These are phyloP conservation scores for Acanthosepion pharaonis DNA, from an alignment of 2,888 invertebrate species.

Conservation along the genomic window DNA sequence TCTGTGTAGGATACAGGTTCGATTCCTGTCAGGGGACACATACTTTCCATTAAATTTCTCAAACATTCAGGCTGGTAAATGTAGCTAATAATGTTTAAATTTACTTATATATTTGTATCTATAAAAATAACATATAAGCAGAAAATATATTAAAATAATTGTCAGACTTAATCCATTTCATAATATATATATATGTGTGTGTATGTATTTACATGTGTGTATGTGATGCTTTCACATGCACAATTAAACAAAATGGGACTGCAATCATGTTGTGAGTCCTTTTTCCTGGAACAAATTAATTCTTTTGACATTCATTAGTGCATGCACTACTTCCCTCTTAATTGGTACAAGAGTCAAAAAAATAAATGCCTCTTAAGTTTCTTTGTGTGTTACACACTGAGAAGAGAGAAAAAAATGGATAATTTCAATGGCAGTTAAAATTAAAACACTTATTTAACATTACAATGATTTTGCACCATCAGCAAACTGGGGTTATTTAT, in stretches of 20 bases:
- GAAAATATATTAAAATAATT: no score
- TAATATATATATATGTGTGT: neutral
- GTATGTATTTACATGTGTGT: neutral
- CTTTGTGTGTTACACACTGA: neutral
- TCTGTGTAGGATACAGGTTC: no score
- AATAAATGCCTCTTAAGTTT: neutral
- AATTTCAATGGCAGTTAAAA: conserved; percentile 33
- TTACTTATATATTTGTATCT: no score
- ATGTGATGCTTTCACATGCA: neutral
- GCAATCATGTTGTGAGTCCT: neutral
- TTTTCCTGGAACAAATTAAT: neutral
- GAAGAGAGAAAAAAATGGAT: neutral
- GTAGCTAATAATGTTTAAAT: no score
- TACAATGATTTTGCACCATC: conserved; percentile 14
- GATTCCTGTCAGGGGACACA: no score
- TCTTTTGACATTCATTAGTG: neutral
- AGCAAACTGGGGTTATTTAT: conserved; percentile 8
- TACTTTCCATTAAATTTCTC: no score
- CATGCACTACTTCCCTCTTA: conserved; percentile 14
- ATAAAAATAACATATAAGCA: no score
- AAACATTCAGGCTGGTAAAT: no score
- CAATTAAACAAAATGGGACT: neutral
- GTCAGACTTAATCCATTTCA: no score
- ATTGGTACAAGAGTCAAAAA: conserved; percentile 7
- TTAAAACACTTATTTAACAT: conserved; percentile 33